phyloP scores from a whole-genome alignment of 2,888 invertebrate genomes.

The Cheilosia grossa region DNA sequence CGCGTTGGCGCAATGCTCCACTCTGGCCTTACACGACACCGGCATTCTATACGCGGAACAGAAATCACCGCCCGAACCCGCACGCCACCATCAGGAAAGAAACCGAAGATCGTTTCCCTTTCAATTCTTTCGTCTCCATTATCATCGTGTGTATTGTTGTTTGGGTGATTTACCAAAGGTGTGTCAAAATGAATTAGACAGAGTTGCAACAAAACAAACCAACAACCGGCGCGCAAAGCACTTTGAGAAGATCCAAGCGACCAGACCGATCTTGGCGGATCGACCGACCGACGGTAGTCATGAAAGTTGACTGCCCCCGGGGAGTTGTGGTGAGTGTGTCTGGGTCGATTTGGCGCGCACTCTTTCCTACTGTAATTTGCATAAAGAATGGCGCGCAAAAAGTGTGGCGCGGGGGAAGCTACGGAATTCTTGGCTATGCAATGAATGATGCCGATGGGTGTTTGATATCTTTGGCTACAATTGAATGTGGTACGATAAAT shows the following conservation, averaged over 20 bases:
- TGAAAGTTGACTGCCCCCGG: conserved; percentile 58
- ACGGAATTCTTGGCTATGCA: conserved; percentile 2
- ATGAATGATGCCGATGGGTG: background rate
- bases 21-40: background rate
- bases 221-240: conserved; percentile 29
- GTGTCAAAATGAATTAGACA: conserved; percentile 72
- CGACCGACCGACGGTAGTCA: conserved; percentile 54
- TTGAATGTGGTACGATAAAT: conserved; percentile 23
- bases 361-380: conserved; percentile 47
- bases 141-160: conserved; percentile 53
- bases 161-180: conserved; percentile 67
- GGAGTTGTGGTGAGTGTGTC: conserved; percentile 63
- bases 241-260: conserved; percentile 39
- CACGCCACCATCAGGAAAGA: conserved; percentile 26
- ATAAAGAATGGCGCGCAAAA: conserved; percentile 13
- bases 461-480: background rate
- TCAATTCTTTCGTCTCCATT: conserved; percentile 4
- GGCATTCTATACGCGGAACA: conserved; percentile 23
- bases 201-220: conserved; percentile 49
- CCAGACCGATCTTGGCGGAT: conserved; percentile 6
- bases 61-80: conserved; percentile 32
- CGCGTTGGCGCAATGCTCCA: conserved; percentile 47
- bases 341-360: conserved; percentile 36
- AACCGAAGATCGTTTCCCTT: conserved; percentile 15
- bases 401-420: background rate